Evolutionary conservation across 2,888 invertebrate genomes (phyloP), one percentile per base, ranked within the genome.

Genomic region (Polydrusus tereticollis): DNA sequence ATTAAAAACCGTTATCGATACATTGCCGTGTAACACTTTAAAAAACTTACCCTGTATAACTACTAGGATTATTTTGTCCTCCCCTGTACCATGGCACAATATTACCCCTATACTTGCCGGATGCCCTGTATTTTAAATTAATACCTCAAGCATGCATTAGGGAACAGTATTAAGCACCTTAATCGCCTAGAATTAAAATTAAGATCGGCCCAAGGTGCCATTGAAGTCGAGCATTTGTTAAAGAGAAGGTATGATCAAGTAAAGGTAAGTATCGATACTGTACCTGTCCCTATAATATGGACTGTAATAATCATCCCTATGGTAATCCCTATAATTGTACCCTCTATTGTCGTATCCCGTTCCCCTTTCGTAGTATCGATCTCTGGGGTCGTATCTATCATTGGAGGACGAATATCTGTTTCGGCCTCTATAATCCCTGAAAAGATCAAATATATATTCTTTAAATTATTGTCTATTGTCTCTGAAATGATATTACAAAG

Each of bases 301-400:
- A 23, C 76, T 77, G 26, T 75, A 47, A 64, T 69, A 69, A 18
- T 64, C 57, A 16, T 50, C 50, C 16, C 64, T 64, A 58, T 66
- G 50, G 52, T 41, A 52, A 60, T 88, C 88, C 78, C 88, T 87
- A 58, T 87, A 86, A 79, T 88, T 88, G 68, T 87, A 86, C 8
- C 84, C 82, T 63, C 84, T 77, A 29, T 81, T 82, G 52, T 82
- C 82, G 58, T 82, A 82, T 21, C 82, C 82, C 26, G 77, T 62
- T 21, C 82, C 82, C 57, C 82, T 69, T 45, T 82, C 81, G 16
- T 78, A 76, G 41, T 69, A 74, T 45, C 75, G 57, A 29, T 78
- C 78, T 50, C 77, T 71, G 21, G 69, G 69, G n/a, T 75, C 69
- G 57, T 77, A 77, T 55, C 76, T 68, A 26, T 78, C 77, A 59